Percentiles rank a stretch among this genome's conserved stretches.
phyloP scores from a whole-genome alignment of 2,888 invertebrate genomes.

The Clistopyga incitator region DNA sequence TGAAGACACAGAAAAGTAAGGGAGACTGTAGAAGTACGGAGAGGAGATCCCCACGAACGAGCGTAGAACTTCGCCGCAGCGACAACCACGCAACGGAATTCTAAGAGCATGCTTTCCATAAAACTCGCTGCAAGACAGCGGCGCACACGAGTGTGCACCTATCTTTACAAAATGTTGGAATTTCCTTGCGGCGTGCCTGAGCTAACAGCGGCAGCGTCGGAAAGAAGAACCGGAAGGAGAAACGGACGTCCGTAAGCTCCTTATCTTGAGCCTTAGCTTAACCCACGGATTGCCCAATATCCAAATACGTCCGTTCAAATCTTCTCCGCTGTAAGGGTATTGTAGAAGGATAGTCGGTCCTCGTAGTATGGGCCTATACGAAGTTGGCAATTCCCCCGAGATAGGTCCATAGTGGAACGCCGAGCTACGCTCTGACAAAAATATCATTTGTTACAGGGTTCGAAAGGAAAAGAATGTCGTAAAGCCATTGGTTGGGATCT shows the following conservation, averaged over 20 bases:
- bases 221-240: slow-evolving; percentile 39
- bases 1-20: slow-evolving; percentile 30
- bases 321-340: slow-evolving; percentile 23
- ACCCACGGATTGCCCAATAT: slow-evolving; percentile 57
- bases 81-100: slow-evolving; percentile 63
- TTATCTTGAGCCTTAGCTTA: slow-evolving; percentile 49
- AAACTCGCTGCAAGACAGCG: slow-evolving; percentile 49
- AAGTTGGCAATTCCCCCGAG: neutral
- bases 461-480: slow-evolving; percentile 22
- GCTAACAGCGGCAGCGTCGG: slow-evolving; percentile 29
- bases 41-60: slow-evolving; percentile 41
- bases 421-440: slow-evolving; percentile 4
- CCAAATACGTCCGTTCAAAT: slow-evolving; percentile 58
- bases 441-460: slow-evolving; percentile 25
- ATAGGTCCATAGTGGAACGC: slow-evolving; percentile 2
- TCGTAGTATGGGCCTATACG: neutral
- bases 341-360: neutral
- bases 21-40: slow-evolving; percentile 20
- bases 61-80: slow-evolving; percentile 53
- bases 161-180: slow-evolving; percentile 52
- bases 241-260: slow-evolving; percentile 43
- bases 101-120: slow-evolving; percentile 67
- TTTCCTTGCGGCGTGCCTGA: slow-evolving; percentile 28
- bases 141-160: slow-evolving; percentile 36
- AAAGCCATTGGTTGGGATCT: slow-evolving; percentile 38